These are phyloP conservation scores for Pyrrhosoma nymphula DNA, from an alignment of 2,888 invertebrate species.

Conservation along the genomic window DNA sequence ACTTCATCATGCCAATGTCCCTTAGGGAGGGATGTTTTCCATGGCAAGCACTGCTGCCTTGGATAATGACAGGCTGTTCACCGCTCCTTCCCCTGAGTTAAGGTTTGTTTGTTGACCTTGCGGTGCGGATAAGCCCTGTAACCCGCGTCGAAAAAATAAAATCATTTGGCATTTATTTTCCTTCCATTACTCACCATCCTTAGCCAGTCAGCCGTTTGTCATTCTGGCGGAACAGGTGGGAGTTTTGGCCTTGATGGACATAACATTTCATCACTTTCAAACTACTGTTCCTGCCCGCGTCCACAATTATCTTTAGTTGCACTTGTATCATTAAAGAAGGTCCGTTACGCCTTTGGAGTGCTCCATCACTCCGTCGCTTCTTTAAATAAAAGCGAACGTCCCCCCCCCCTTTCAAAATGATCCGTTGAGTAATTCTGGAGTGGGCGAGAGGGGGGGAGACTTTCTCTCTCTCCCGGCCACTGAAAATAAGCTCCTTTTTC, in stretches of 20 bases:
- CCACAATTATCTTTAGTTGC: slow-evolving; percentile 56
- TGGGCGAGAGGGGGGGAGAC: slow-evolving; percentile 42
- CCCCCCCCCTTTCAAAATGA: slow-evolving; percentile 48
- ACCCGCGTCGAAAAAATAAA: background rate
- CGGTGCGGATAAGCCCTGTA: background rate
- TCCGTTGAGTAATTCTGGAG: slow-evolving; percentile 62
- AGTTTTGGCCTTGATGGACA: slow-evolving; percentile 44
- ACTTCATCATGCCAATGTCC: background rate
- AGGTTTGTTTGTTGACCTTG: background rate
- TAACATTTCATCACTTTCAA: slow-evolving; percentile 53
- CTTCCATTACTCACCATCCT: background rate
- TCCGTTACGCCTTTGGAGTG: slow-evolving; percentile 35
- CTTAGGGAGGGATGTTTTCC: background rate
- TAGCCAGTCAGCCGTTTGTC: slow-evolving; percentile 42
- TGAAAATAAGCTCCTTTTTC: slow-evolving; percentile 66
- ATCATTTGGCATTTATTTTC: slow-evolving; percentile 3
- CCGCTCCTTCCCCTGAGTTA: slow-evolving; percentile 19
- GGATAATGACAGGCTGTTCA: background rate
- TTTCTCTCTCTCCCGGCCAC: slow-evolving; percentile 50
- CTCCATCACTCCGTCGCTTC: slow-evolving; percentile 48
- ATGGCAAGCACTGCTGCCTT: background rate
- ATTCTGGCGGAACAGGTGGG: slow-evolving; percentile 39
- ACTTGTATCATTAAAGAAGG: slow-evolving; percentile 46
- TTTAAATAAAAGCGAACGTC: slow-evolving; percentile 59
- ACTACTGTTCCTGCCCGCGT: slow-evolving; percentile 29